Conservation (phyloP, 2,888 invertebrate species). For the Epiblema foenella region DNA sequence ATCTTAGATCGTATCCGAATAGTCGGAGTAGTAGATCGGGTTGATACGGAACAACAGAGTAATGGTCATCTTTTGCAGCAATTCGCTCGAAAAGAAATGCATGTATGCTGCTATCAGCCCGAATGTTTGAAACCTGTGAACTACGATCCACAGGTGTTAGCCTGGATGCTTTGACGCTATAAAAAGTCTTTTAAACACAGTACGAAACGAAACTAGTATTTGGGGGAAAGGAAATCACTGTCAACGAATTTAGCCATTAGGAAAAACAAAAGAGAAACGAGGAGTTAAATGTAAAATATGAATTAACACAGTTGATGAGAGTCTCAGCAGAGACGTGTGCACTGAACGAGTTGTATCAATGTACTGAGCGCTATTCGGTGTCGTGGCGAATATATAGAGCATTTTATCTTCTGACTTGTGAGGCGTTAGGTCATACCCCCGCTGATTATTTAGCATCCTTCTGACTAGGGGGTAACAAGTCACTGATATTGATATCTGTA, state of each 20-base stretch:
- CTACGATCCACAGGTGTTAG: conserved; percentile 39
- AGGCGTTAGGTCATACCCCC: conserved; percentile 70
- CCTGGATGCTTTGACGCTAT: conserved; percentile 27
- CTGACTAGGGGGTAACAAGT: conserved; percentile 79
- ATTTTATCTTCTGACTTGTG: conserved; percentile 71
- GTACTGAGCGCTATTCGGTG: conserved; percentile 60
- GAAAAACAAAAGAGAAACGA: conserved; percentile 50
- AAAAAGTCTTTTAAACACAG: conserved; percentile 48
- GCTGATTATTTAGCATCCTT: conserved; percentile 69
- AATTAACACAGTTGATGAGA: conserved; percentile 38
- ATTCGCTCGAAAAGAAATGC: conserved; percentile 70
- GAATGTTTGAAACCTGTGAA: conserved; percentile 59
- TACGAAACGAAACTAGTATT: conserved; percentile 56
- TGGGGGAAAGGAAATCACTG: conserved; percentile 77
- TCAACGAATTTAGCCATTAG: conserved; percentile 80
- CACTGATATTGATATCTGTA: conserved; percentile 39
- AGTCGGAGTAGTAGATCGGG: conserved; percentile 88
- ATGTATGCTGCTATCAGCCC: conserved; percentile 72
- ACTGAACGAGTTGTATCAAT: conserved; percentile 49
- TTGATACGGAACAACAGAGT: conserved; percentile 84
- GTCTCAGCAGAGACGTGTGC: conserved; percentile 51
- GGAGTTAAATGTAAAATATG: conserved; percentile 44
- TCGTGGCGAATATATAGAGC: conserved; percentile 69
- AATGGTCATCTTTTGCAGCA: conserved; percentile 82
- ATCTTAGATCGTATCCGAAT: conserved; percentile 86